These are phyloP conservation scores for Xyliphius kryptos DNA, from an alignment of 2,113 vertebrate species.

Conservation along the genomic window DNA sequence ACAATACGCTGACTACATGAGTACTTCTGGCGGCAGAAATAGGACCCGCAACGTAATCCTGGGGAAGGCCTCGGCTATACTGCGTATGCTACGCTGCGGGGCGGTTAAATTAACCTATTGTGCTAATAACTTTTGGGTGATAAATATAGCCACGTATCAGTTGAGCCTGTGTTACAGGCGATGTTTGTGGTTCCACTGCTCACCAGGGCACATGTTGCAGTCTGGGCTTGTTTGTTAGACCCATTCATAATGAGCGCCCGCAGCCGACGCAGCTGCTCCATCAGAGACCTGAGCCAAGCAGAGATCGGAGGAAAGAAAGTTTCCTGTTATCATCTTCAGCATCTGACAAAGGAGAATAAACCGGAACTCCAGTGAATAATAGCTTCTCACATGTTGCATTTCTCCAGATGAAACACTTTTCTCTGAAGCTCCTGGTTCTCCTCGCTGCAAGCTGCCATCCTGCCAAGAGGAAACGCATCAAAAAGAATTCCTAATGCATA, in stretches of 20 bases:
- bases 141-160: neutral
- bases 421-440: slow-evolving; percentile 94
- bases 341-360: neutral
- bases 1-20: no score
- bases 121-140: no score
- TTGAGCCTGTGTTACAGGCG: neutral
- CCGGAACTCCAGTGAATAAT: slow-evolving; percentile 20
- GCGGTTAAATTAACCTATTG: no score
- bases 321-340: slow-evolving; percentile 13
- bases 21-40: no score
- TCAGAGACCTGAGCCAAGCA: slow-evolving; percentile 69
- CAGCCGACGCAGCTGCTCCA: slow-evolving; percentile 85
- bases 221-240: slow-evolving; percentile 78
- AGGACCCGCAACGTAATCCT: no score
- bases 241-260: slow-evolving; percentile 81
- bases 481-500: no score
- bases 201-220: slow-evolving; percentile 78
- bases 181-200: slow-evolving; percentile 17
- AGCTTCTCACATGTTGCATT: slow-evolving; percentile 81
- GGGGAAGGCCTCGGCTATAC: no score
- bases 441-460: slow-evolving; percentile 79
- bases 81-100: no score
- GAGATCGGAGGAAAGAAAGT: neutral
- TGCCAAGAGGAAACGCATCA: slow-evolving; percentile 40
- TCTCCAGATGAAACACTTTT: slow-evolving; percentile 90